Conservation (phyloP, 2,113 vertebrate species). For the Gadus chalcogrammus region DNA sequence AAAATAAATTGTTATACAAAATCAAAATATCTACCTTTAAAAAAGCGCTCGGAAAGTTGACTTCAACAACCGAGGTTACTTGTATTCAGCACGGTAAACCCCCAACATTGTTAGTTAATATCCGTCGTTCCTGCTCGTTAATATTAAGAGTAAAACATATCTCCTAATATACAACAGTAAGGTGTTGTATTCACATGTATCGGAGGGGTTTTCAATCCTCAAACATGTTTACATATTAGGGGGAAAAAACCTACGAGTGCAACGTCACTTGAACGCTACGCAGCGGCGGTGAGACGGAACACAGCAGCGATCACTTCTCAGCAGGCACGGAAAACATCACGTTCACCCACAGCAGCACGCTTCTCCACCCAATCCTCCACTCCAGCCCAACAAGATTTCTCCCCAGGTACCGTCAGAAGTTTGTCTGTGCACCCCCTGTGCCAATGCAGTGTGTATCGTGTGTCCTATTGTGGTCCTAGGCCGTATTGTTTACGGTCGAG, state of each 20-base stretch:
- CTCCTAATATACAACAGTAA: too few species aligned
- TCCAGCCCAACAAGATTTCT: slow-evolving; percentile 12
- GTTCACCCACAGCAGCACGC: slow-evolving; percentile 38
- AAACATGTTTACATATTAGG: neutral
- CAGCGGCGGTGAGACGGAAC: slow-evolving; percentile 40
- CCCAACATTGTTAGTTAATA: too few species aligned
- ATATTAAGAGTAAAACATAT: too few species aligned
- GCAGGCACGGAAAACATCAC: slow-evolving; percentile 68
- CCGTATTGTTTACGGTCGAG: slow-evolving; percentile 44
- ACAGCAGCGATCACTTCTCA: slow-evolving; percentile 46
- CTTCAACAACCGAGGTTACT: too few species aligned
- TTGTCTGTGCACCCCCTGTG: slow-evolving; percentile 3
- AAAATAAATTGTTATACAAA: too few species aligned
- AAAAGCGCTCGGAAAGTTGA: too few species aligned
- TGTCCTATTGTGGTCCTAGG: slow-evolving; percentile 47
- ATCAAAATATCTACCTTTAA: too few species aligned
- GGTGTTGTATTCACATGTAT: too few species aligned
- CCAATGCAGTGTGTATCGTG: neutral
- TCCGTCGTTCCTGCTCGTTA: too few species aligned
- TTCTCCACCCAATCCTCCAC: slow-evolving; percentile 16
- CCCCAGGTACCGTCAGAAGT: slow-evolving; percentile 59
- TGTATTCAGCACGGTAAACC: too few species aligned
- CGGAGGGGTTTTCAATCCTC: neutral
- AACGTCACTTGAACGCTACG: slow-evolving; percentile 57
- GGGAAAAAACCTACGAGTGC: slow-evolving; percentile 19